phyloP scores from a whole-genome alignment of 2,888 invertebrate genomes.

The Ypsolopha scabrella region DNA sequence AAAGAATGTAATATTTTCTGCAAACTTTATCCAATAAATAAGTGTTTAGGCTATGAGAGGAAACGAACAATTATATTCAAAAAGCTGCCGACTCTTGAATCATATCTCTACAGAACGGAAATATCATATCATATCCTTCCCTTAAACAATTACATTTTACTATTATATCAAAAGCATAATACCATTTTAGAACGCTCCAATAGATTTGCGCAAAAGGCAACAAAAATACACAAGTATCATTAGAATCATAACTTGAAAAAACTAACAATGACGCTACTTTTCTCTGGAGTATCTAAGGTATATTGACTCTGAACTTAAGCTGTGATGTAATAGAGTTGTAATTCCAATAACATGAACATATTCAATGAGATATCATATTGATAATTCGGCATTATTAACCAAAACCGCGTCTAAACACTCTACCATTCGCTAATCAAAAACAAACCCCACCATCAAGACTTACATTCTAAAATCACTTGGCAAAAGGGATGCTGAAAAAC shows the following conservation, averaged over 20 bases:
- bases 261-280: too few relatives aligned
- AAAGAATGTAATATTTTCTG: background rate
- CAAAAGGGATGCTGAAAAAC: background rate
- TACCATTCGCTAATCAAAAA: background rate
- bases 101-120: conserved; percentile 43
- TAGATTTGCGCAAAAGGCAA: conserved; percentile 45
- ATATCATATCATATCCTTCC: conserved; percentile 54
- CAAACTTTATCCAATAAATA: background rate
- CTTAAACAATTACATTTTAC: conserved; percentile 24
- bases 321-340: too few relatives aligned
- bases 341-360: too few relatives aligned
- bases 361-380: too few relatives aligned
- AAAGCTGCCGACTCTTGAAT: conserved; percentile 31
- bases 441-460: background rate
- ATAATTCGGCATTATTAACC: background rate
- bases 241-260: background rate
- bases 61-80: conserved; percentile 31
- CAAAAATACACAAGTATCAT: conserved; percentile 9
- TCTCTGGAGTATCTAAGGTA: too few relatives aligned
- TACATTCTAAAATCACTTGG: background rate
- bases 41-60: conserved; percentile 21
- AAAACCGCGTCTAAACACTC: background rate
- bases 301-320: too few relatives aligned
- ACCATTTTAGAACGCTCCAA: conserved; percentile 48
- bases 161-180: conserved; percentile 27